phyloP scores from a whole-genome alignment of 2,888 invertebrate species.

The Tetranychus truncatus region DNA sequence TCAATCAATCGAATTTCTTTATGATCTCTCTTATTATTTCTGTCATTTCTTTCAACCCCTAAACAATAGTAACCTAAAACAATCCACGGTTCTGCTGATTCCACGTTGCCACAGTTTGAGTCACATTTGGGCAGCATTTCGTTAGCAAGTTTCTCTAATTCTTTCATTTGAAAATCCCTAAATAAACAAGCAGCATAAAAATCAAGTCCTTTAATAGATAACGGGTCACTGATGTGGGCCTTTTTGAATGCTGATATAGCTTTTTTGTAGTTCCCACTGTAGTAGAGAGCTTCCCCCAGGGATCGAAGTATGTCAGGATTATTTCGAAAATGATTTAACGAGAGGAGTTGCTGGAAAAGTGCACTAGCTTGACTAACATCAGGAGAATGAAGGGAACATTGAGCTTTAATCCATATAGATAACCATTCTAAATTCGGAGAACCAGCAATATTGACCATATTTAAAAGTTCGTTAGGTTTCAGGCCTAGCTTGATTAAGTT shows the following conservation, averaged over 20 bases:
- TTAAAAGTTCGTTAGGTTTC: slow-evolving; percentile 53
- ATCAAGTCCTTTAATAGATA: slow-evolving; percentile 44
- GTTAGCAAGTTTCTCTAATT: slow-evolving; percentile 45
- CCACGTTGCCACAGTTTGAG: slow-evolving; percentile 35
- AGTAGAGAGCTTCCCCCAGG: slow-evolving; percentile 53
- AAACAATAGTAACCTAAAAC: slow-evolving; percentile 53
- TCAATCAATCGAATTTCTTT: background rate
- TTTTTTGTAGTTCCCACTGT: slow-evolving; percentile 48
- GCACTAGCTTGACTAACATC: slow-evolving; percentile 12
- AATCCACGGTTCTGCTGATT: slow-evolving; percentile 51
- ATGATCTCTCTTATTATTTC: slow-evolving; percentile 29
- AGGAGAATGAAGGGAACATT: slow-evolving; percentile 14
- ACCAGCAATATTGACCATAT: slow-evolving; percentile 44
- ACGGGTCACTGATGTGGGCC: slow-evolving; percentile 36
- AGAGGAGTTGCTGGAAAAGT: slow-evolving; percentile 27
- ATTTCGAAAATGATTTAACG: slow-evolving; percentile 41
- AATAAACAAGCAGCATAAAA: slow-evolving; percentile 45
- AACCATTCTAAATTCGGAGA: slow-evolving; percentile 38
- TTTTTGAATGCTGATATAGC: slow-evolving; percentile 40
- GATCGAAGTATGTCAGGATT: slow-evolving; percentile 48
- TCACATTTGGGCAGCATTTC: slow-evolving; percentile 31
- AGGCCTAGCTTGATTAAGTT: slow-evolving; percentile 51
- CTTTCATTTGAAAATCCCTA: slow-evolving; percentile 42
- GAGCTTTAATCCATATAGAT: slow-evolving; percentile 22
- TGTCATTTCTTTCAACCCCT: slow-evolving; percentile 37